Evolutionary conservation across 2,797 vertebrate species (phyloP).

Genomic region (Scyliorhinus canicula): DNA sequence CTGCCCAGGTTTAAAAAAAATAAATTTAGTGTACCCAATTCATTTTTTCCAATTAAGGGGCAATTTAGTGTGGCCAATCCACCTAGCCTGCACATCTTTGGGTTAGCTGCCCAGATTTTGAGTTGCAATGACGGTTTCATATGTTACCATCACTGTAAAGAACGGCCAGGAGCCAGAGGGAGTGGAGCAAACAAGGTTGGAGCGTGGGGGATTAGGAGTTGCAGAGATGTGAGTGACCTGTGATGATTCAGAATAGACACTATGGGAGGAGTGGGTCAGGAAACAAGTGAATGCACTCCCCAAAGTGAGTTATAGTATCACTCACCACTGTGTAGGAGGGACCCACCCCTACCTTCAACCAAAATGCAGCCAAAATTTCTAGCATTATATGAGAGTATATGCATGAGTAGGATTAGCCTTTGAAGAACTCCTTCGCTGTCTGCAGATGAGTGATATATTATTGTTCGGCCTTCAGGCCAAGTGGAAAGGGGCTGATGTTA

Average conservation of each 20-base stretch:
- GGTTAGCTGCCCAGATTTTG: too few species aligned
- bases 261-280: background rate
- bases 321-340: background rate
- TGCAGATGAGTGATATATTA: conserved; percentile 24
- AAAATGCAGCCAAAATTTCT: background rate
- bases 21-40: too few species aligned
- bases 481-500: conserved; percentile 23
- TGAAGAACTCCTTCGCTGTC: background rate
- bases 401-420: conserved; percentile 1
- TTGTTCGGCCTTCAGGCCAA: background rate
- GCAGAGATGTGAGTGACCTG: background rate
- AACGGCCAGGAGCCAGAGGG: background rate
- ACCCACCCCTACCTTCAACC: background rate
- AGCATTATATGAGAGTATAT: background rate
- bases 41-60: too few species aligned
- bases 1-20: too few species aligned
- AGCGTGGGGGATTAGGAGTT: background rate
- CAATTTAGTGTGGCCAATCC: too few species aligned
- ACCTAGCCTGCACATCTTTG: too few species aligned
- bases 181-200: background rate
- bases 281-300: background rate
- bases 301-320: background rate
- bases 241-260: background rate
- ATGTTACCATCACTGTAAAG: background rate
- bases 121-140: background rate